Conservation (phyloP, 2,888 invertebrate genomes). For the Artemia sp. region DNA sequence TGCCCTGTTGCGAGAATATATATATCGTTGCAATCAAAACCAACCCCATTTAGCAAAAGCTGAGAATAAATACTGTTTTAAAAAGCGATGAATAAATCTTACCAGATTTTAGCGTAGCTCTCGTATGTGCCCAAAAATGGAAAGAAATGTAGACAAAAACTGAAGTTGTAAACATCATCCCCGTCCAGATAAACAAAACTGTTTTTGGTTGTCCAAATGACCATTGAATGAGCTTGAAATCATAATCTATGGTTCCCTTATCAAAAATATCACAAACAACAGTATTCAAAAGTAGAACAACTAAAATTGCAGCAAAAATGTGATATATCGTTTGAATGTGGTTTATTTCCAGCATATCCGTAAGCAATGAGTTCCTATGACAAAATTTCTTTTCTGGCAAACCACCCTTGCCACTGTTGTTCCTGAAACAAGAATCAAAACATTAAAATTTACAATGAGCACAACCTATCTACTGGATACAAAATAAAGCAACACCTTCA, state of each 20-base stretch:
- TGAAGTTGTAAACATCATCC: slow-evolving; percentile 35
- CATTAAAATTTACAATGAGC: too few relatives aligned
- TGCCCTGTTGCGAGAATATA: too few relatives aligned
- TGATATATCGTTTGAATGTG: slow-evolving; percentile 71
- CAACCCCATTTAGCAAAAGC: too few relatives aligned
- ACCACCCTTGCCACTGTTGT: slow-evolving; percentile 26
- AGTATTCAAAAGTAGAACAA: slow-evolving; percentile 53
- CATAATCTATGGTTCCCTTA: slow-evolving; percentile 44
- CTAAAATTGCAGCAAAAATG: slow-evolving; percentile 58
- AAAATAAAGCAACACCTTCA: too few relatives aligned
- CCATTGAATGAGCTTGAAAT: slow-evolving; percentile 41
- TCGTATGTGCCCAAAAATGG: slow-evolving; percentile 32
- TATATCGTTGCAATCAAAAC: too few relatives aligned
- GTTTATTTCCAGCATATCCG: slow-evolving; percentile 53
- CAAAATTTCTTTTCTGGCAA: slow-evolving; percentile 48
- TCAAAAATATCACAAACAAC: slow-evolving; percentile 52
- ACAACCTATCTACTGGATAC: too few relatives aligned
- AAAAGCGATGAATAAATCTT: too few relatives aligned
- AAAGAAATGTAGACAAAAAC: slow-evolving; percentile 35
- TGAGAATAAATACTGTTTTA: too few relatives aligned
- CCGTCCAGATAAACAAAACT: slow-evolving; percentile 41
- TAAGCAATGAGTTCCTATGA: slow-evolving; percentile 58
- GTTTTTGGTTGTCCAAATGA: slow-evolving; percentile 44
- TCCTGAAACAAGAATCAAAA: slow-evolving; percentile 21
- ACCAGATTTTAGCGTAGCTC: neutral